A percentile compares a stretch with the other conserved stretches of the same genome.
Evolutionary conservation across 37 sponge, comb jelly and placozoan species (phyloP).

Genomic region (Lycopodina hypogea): DNA sequence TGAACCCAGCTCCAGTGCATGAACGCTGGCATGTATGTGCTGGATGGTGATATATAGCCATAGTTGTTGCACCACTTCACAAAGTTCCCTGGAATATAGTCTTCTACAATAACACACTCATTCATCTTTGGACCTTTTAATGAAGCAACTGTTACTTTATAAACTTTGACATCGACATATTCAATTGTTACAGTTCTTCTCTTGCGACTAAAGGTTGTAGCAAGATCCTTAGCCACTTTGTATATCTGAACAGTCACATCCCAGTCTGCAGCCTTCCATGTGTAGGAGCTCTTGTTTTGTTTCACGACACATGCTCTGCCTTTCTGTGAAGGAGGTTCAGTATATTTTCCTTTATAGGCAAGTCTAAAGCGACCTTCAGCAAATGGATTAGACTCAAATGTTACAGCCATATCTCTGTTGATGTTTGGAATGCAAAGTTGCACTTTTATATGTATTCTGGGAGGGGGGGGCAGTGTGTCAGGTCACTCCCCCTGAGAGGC

Average conservation of each 20-base stretch:
- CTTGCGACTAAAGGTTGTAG: constrained; percentile 25
- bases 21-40: constrained; percentile 40
- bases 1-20: constrained; percentile 60
- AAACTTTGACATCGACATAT: constrained; percentile 28
- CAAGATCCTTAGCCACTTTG: constrained; percentile 26
- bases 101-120: constrained; percentile 41
- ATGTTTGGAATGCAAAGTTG: no score
- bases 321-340: constrained; percentile 4
- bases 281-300: constrained; percentile 22
- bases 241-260: constrained; percentile 19
- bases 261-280: constrained; percentile 46
- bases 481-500: no score
- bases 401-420: background rate
- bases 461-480: no score
- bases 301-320: constrained; percentile 48
- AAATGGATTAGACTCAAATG: constrained; percentile 22
- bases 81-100: constrained; percentile 42
- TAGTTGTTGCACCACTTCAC: constrained; percentile 58
- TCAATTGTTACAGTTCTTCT: constrained; percentile 6
- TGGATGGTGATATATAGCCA: constrained; percentile 26
- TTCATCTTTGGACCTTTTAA: constrained; percentile 14
- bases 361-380: constrained; percentile 46
- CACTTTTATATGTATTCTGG: no score
- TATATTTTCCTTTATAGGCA: constrained; percentile 45
- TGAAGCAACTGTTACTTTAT: background rate